These are phyloP conservation scores for Botia kubotai DNA, from an alignment of 2,797 vertebrate genomes.

Conservation along the genomic window DNA sequence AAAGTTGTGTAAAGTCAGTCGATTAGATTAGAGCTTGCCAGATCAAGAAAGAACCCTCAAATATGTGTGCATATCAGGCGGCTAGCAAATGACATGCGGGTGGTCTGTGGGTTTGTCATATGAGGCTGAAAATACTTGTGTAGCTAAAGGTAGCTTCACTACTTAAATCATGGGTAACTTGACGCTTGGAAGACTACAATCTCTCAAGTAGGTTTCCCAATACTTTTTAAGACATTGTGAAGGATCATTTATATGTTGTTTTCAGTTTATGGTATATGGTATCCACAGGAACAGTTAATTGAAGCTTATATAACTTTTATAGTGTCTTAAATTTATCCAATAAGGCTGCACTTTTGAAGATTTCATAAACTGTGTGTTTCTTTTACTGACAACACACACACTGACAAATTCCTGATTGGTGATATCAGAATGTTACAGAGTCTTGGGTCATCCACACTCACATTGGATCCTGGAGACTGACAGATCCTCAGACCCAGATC, in stretches of 20 bases:
- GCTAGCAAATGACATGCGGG: neutral
- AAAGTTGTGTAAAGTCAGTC: neutral
- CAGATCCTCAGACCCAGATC: conserved; percentile 48
- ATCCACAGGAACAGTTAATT: neutral
- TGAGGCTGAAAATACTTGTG: neutral
- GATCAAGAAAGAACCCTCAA: neutral
- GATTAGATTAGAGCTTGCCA: neutral
- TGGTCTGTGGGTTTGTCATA: neutral
- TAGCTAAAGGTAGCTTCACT: neutral
- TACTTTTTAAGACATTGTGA: neutral
- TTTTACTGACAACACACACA: too few species aligned
- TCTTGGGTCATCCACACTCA: conserved; percentile 44
- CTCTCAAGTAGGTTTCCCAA: neutral
- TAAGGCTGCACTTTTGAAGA: neutral
- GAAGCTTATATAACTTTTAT: neutral
- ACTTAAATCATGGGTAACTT: neutral
- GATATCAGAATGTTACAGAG: conserved; percentile 48
- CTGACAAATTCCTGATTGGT: neutral
- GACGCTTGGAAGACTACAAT: neutral
- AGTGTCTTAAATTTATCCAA: neutral
- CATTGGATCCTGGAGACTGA: conserved; percentile 16
- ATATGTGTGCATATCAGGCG: neutral
- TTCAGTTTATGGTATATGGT: neutral
- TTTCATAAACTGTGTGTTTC: neutral
- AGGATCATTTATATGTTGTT: neutral